These are phyloP conservation scores for Tenthredo livida DNA, from an alignment of 2,888 invertebrate genomes.

Conservation along the genomic window DNA sequence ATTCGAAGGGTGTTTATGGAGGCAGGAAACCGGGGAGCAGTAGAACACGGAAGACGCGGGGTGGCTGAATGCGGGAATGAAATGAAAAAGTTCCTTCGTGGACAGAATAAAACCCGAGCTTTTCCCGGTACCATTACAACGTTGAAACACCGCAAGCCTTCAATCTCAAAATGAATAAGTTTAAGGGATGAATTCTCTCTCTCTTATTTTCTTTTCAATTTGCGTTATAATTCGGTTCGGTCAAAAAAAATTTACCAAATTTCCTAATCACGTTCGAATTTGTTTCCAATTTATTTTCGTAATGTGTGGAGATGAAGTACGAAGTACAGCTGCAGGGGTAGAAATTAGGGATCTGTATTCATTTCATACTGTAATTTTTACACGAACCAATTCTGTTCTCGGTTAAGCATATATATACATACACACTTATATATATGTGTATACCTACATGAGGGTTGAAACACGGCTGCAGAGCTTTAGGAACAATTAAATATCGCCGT, in stretches of 20 bases:
- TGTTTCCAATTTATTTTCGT: not conserved
- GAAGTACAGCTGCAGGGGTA: not conserved
- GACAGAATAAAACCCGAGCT: constrained; percentile 25
- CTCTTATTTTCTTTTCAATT: not conserved
- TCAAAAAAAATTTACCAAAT: not conserved
- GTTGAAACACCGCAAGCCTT: constrained; percentile 21
- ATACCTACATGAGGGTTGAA: not conserved
- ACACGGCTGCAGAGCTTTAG: constrained; percentile 4
- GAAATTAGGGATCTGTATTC: not conserved
- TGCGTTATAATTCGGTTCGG: not conserved
- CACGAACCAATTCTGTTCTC: not conserved
- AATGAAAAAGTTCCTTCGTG: constrained; percentile 49
- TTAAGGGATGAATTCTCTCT: not conserved
- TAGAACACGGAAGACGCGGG: not conserved
- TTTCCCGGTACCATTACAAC: not conserved
- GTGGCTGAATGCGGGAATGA: not conserved
- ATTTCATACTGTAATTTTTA: not conserved
- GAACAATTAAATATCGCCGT: constrained; percentile 42
- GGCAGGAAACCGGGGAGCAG: not conserved
- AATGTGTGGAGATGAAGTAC: not conserved
- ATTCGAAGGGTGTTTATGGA: constrained; percentile 26
- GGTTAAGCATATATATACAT: not conserved
- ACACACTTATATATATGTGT: too few relatives aligned
- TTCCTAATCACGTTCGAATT: not conserved
- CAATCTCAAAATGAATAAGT: constrained; percentile 22